phyloP scores from a whole-genome alignment of 2,797 vertebrate genomes.

The Anguilla pacifica region DNA sequence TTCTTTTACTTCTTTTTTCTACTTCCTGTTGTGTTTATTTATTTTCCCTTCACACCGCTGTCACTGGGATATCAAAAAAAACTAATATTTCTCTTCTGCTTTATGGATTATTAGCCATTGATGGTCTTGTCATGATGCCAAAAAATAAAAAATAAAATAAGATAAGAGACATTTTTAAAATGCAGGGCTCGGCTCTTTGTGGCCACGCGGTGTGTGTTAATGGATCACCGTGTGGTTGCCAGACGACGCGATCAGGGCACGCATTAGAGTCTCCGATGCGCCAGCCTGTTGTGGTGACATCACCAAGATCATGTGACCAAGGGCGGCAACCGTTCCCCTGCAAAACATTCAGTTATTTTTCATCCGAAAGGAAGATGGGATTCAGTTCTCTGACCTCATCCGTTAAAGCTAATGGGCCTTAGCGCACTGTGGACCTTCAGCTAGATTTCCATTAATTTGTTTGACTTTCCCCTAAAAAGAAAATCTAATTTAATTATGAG shows the following conservation, averaged over 20 bases:
- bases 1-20: slow-evolving; percentile 52
- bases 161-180: slow-evolving; percentile 54
- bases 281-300: not conserved
- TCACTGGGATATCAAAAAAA: slow-evolving; percentile 28
- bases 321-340: not conserved
- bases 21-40: slow-evolving; percentile 32
- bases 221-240: not conserved
- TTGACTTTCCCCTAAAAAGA: slow-evolving; percentile 37
- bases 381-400: slow-evolving; percentile 37
- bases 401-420: slow-evolving; percentile 54
- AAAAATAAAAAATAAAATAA: slow-evolving; percentile 43
- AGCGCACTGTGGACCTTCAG: slow-evolving; percentile 49
- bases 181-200: slow-evolving; percentile 6
- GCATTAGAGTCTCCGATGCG: not conserved
- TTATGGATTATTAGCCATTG: slow-evolving; percentile 64
- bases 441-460: slow-evolving; percentile 37
- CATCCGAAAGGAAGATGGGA: slow-evolving; percentile 23
- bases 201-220: slow-evolving; percentile 40
- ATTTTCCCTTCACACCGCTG: not conserved
- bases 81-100: slow-evolving; percentile 51
- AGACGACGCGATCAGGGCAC: not conserved
- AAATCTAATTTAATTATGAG: slow-evolving; percentile 4
- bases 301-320: too few relatives aligned
- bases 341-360: not conserved
- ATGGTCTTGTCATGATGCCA: slow-evolving; percentile 60